These are phyloP conservation scores for Monoplex corrugatus DNA, from an alignment of 2,888 invertebrate species.

Conservation along the genomic window DNA sequence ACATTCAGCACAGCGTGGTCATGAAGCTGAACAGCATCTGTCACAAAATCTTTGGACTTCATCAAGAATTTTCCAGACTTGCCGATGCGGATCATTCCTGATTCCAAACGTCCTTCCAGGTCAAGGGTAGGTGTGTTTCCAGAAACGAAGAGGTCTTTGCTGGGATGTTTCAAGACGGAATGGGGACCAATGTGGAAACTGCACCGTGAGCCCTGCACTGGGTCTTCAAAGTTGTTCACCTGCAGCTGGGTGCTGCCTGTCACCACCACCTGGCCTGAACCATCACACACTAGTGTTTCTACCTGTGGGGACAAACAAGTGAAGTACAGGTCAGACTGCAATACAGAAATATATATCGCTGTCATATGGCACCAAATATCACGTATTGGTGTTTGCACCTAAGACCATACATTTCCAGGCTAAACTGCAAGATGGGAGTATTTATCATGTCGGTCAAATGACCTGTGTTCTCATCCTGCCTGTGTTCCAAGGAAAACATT, in stretches of 20 bases:
- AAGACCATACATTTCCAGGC: too few species aligned
- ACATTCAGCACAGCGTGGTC: constrained; percentile 55
- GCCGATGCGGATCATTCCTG: constrained; percentile 55
- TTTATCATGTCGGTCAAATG: too few species aligned
- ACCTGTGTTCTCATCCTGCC: too few species aligned
- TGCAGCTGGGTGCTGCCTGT: constrained; percentile 45
- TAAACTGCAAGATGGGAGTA: too few species aligned
- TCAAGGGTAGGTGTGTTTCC: constrained; percentile 57
- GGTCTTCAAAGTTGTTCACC: constrained; percentile 47
- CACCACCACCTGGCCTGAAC: constrained; percentile 50
- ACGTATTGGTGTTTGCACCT: too few species aligned
- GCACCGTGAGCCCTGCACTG: constrained; percentile 56
- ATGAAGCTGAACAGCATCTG: constrained; percentile 51
- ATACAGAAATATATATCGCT: too few species aligned
- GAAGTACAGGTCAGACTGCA: not conserved
- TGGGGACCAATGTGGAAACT: constrained; percentile 58
- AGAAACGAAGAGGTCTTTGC: constrained; percentile 56
- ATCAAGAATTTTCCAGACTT: constrained; percentile 58
- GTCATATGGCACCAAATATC: too few species aligned
- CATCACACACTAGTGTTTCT: constrained; percentile 57
- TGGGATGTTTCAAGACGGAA: constrained; percentile 53
- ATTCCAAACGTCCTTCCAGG: constrained; percentile 59
- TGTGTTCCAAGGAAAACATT: too few species aligned
- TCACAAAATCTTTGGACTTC: constrained; percentile 54
- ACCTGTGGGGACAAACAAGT: constrained; percentile 38